Conservation (phyloP, 2,888 invertebrate species). For the Xestia sexstrigata region DNA sequence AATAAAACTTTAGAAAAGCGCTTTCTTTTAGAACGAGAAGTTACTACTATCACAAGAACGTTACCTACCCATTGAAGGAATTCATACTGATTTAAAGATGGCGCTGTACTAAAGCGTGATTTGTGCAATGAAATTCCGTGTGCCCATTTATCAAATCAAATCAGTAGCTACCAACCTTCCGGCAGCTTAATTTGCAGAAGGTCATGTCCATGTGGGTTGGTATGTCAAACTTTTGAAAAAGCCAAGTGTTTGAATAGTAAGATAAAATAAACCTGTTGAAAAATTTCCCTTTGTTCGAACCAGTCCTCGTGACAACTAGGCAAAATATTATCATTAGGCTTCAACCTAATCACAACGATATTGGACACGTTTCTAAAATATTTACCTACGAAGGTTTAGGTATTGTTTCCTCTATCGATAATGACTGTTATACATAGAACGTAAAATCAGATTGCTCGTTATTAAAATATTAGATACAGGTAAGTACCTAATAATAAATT, state of each 20-base stretch:
- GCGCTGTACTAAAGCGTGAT: conserved; percentile 11
- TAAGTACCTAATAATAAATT: conserved; percentile 8
- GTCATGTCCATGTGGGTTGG: neutral
- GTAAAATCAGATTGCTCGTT: conserved; percentile 11
- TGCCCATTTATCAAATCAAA: neutral
- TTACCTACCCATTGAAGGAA: neutral
- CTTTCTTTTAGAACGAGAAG: neutral
- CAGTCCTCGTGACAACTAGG: neutral
- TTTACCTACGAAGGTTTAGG: neutral
- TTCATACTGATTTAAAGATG: neutral
- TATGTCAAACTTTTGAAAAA: neutral
- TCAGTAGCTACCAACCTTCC: too few relatives aligned
- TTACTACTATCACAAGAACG: neutral
- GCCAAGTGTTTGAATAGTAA: neutral
- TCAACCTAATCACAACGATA: neutral
- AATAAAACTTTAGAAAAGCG: conserved; percentile 10
- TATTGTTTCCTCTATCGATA: conserved; percentile 32
- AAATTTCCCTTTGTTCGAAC: neutral
- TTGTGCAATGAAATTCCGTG: too few relatives aligned
- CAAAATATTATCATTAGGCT: conserved; percentile 13
- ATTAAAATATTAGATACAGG: conserved; percentile 13
- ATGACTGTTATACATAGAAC: neutral
- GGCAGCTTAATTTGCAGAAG: neutral
- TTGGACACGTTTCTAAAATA: neutral
- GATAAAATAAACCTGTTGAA: neutral